Conservation (phyloP, 1,140 invertebrate genomes). For the Atta colombica region DNA sequence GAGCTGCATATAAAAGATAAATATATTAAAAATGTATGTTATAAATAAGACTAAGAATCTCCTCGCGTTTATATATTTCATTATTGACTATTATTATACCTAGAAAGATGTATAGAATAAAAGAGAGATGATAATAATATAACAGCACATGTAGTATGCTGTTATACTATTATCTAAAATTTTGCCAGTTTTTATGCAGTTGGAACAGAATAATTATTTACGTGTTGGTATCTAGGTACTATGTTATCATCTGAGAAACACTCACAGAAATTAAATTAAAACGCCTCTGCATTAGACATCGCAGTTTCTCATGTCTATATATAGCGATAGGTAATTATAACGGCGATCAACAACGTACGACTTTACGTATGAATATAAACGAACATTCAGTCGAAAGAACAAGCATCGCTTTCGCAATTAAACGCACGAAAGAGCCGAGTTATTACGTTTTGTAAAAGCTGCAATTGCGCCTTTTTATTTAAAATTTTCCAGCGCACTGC, state of each 20-base stretch:
- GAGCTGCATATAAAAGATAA: background rate
- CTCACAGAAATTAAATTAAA: conserved; percentile 7
- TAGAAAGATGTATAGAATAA: background rate
- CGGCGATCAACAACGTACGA: conserved; percentile 27
- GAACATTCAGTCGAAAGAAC: conserved; percentile 8
- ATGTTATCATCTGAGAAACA: background rate
- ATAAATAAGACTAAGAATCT: background rate
- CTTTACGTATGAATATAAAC: background rate
- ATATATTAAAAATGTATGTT: background rate
- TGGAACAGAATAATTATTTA: background rate
- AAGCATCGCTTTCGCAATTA: conserved; percentile 39
- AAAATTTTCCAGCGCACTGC: background rate
- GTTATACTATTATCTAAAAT: background rate
- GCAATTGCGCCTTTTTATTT: background rate
- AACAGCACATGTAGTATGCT: background rate
- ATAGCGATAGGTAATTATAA: conserved; percentile 30
- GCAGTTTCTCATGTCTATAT: background rate
- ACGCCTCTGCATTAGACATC: background rate
- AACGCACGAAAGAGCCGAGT: background rate
- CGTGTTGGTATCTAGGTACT: background rate
- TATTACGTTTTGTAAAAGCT: background rate
- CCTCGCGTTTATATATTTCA: background rate
- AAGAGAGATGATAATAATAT: background rate
- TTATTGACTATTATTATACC: background rate
- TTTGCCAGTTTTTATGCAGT: background rate